Base-by-base conservation (phyloP, 1,140 invertebrate genomes). In the Phthorimaea operculella region DNA sequence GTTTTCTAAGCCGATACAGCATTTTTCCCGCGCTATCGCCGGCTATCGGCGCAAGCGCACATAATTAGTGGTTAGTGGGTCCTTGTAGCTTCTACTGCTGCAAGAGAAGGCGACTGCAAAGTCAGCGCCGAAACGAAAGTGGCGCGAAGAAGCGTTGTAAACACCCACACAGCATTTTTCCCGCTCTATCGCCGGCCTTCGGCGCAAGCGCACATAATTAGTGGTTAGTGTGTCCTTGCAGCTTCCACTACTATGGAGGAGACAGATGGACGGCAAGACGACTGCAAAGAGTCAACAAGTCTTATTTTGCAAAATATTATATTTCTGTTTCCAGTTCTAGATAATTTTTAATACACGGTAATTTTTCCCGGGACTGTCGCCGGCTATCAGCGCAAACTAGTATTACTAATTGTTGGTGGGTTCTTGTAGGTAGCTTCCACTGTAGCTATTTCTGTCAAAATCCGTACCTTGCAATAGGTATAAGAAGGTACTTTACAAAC, bases 331-430 rank as follows among this genome's bases (percentile, higher is more conserved):
- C n/a, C n/a, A n/a, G n/a, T n/a, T n/a, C n/a, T n/a, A n/a, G n/a
- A n/a, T n/a, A n/a, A n/a, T 4, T 14, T 6, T 14, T 45, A 15
- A 8, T 8, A 8, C 44, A 5, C 8, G 1, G 16, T 17, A 34
- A 21, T 17, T 9, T 42, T 52, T 52, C 16, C 17, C 21, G 18
- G n/a, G n/a, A n/a, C n/a, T n/a, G n/a, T n/a, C n/a, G n/a, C 12
- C 6, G 6, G 33, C 33, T 11, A 51, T 33, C 18, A 8, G 17
- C 49, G 49, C 21, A 45, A 49, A 33, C 74, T 67, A 51, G 58
- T 65, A 34, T 71, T 73, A 62, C 62, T 63, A 28, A 14, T 54
- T 57, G 65, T 74, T 69, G 70, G 44, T n/a, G 44, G 5, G 44
- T 45, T 14, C 44, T 45, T 45, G n/a, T n/a, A n/a, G n/a, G 44